Evolutionary conservation across 1,140 invertebrate species (phyloP).

Genomic region (Protaetia brevitarsis): DNA sequence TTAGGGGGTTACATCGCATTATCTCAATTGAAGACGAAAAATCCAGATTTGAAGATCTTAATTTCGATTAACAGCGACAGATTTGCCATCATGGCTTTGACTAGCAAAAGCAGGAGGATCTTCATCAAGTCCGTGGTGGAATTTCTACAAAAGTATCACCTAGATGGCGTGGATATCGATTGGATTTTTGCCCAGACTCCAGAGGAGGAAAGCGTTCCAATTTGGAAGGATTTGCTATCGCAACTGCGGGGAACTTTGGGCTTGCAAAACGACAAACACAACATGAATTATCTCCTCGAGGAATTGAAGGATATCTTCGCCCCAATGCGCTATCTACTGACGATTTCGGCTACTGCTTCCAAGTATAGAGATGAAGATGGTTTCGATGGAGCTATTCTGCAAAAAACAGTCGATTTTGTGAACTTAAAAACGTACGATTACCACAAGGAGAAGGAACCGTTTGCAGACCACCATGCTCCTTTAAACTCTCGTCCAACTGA

Average conservation of each 20-base stretch:
- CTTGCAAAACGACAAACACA: not conserved
- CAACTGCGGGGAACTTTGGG: not conserved
- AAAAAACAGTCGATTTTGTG: slow-evolving; percentile 58
- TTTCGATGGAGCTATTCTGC: slow-evolving; percentile 48
- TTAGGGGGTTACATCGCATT: slow-evolving; percentile 57
- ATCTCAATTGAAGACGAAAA: slow-evolving; percentile 52
- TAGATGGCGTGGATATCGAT: slow-evolving; percentile 61
- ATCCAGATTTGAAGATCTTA: too few relatives aligned
- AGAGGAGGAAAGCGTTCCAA: slow-evolving; percentile 41
- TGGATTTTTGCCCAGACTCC: slow-evolving; percentile 56
- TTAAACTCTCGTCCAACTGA: slow-evolving; percentile 44
- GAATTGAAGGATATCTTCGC: slow-evolving; percentile 56
- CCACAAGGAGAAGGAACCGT: slow-evolving; percentile 61
- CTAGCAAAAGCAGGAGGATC: not conserved
- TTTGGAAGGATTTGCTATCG: slow-evolving; percentile 35
- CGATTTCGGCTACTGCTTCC: slow-evolving; percentile 58
- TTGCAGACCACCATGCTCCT: slow-evolving; percentile 58
- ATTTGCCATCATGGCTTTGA: slow-evolving; percentile 44
- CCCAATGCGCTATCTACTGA: slow-evolving; percentile 51
- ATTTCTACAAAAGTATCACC: slow-evolving; percentile 56
- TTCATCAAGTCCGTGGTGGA: slow-evolving; percentile 57
- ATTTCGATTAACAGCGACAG: slow-evolving; percentile 58
- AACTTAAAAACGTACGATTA: slow-evolving; percentile 71
- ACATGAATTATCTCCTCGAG: slow-evolving; percentile 41
- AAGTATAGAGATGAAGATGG: slow-evolving; percentile 52